Conservation (phyloP, 1,140 invertebrate species). For the Plodia interpunctella region DNA sequence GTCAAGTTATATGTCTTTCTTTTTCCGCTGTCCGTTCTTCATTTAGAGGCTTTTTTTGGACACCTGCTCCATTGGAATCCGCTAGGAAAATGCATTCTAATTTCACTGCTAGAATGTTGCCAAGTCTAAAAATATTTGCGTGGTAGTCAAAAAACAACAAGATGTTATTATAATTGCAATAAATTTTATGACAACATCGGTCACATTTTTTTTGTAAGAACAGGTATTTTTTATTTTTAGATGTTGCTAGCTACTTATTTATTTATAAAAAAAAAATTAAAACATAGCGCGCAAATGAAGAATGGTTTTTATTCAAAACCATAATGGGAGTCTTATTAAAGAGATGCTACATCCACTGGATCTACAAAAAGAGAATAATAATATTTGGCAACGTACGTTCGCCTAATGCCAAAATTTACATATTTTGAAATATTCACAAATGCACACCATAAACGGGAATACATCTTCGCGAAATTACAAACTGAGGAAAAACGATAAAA, state of each 20-base stretch:
- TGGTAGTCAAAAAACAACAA: too few species aligned
- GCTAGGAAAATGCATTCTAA: not conserved
- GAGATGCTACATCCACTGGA: slow-evolving; percentile 18
- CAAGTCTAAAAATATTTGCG: too few species aligned
- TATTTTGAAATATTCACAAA: slow-evolving; percentile 33
- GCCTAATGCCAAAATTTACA: slow-evolving; percentile 22
- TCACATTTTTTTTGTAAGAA: too few species aligned
- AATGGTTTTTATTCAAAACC: not conserved
- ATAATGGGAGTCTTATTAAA: not conserved
- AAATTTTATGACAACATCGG: too few species aligned
- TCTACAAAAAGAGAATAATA: slow-evolving; percentile 25
- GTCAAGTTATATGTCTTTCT: slow-evolving; percentile 31
- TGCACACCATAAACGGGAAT: slow-evolving; percentile 19
- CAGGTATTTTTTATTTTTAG: too few species aligned
- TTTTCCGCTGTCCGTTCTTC: slow-evolving; percentile 22
- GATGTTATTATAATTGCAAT: too few species aligned
- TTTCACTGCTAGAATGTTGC: not conserved
- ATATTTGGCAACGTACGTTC: slow-evolving; percentile 6
- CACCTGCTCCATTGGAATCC: not conserved
- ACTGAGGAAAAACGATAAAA: slow-evolving; percentile 8
- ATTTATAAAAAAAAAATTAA: too few species aligned
- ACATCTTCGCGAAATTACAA: slow-evolving; percentile 13
- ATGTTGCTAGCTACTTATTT: too few species aligned
- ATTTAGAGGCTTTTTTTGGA: not conserved
- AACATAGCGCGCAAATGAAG: too few species aligned